These are phyloP conservation scores for Macaria liturata DNA, from an alignment of 2,888 invertebrate genomes.

Conservation along the genomic window DNA sequence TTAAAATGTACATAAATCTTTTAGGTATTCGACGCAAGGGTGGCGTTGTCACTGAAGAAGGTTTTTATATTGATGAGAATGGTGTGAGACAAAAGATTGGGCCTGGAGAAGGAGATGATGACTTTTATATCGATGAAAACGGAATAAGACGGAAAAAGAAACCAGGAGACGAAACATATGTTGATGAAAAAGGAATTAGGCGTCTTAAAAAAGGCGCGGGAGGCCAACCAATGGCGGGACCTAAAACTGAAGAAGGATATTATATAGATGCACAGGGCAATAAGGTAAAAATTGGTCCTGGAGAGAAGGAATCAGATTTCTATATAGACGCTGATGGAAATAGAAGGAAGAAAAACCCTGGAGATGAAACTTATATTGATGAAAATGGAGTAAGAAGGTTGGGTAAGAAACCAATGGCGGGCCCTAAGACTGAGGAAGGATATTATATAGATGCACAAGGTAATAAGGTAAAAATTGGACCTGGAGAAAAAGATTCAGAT, in stretches of 20 bases:
- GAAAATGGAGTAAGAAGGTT: conserved; percentile 1
- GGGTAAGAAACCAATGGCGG: background rate
- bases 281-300: background rate
- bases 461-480: background rate
- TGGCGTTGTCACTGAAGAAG: conserved; percentile 5
- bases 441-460: conserved; percentile 3
- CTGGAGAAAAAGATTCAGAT: background rate
- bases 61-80: conserved; percentile 3
- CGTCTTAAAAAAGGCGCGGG: background rate
- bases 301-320: background rate
- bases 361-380: conserved; percentile 5
- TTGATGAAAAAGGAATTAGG: conserved; percentile 2
- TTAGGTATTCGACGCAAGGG: conserved; percentile 3
- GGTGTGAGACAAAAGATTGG: background rate
- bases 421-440: background rate
- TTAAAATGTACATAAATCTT: background rate
- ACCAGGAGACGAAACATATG: background rate
- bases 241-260: background rate
- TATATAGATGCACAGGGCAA: background rate
- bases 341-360: conserved; percentile 1
- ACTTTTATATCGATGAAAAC: conserved; percentile 5
- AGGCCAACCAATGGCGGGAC: background rate
- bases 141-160: background rate
- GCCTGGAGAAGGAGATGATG: background rate
- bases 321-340: conserved; percentile 1